Evolutionary conservation across 2,113 vertebrate genomes (phyloP).

Genomic region (Rafetus swinhoei): DNA sequence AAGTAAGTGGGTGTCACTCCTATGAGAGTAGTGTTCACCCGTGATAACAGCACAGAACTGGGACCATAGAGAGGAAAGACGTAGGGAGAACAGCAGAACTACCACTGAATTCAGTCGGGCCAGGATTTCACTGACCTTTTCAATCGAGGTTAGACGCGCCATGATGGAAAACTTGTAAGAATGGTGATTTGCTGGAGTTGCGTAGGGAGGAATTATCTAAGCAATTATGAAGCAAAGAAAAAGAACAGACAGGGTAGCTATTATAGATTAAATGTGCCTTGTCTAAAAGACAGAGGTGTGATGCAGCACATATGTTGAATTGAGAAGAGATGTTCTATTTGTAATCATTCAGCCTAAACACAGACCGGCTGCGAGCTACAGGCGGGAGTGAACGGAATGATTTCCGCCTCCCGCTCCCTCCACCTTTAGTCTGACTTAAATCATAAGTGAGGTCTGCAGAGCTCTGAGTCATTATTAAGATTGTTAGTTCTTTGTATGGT

Average conservation of each 20-base stretch:
- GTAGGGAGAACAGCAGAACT: neutral
- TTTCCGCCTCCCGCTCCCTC: neutral
- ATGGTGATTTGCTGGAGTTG: neutral
- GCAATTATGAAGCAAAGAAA: neutral
- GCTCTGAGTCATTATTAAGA: neutral
- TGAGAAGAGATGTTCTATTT: constrained; percentile 36
- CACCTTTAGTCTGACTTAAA: neutral
- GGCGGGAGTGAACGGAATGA: neutral
- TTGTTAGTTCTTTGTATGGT: neutral
- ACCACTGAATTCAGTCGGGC: rapidly evolving
- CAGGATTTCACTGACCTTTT: neutral
- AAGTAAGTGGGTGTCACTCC: neutral
- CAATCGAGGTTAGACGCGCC: neutral
- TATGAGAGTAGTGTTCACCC: rapidly evolving
- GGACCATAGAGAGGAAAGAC: neutral
- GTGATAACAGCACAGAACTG: neutral
- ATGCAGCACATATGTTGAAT: constrained; percentile 4
- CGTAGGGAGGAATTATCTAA: neutral
- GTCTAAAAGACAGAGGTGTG: constrained; percentile 39
- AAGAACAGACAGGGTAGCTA: constrained; percentile 8
- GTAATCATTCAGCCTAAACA: constrained; percentile 17
- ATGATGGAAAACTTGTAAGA: neutral
- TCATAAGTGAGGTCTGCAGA: neutral
- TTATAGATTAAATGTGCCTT: constrained; percentile 29
- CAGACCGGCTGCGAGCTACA: constrained; percentile 12